Conservation (phyloP, 2,113 vertebrate genomes). For the Girardinichthys multiradiatus region DNA sequence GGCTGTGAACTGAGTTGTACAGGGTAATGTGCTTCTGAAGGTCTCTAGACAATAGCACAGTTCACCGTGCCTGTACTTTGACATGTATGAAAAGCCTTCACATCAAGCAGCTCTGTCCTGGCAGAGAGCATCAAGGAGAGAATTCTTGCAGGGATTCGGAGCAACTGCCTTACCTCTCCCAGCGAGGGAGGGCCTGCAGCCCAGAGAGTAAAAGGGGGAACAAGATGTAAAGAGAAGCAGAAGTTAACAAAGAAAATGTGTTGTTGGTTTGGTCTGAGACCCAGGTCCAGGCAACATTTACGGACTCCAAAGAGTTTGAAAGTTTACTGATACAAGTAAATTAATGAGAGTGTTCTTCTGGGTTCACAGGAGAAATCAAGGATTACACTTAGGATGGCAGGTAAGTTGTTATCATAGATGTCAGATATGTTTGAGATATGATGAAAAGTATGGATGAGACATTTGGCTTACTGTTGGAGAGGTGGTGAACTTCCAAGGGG, state of each 20-base stretch:
- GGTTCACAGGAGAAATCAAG: too few relatives aligned
- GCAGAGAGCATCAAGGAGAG: constrained; percentile 48
- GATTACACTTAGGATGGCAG: too few relatives aligned
- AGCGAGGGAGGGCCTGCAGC: constrained; percentile 25
- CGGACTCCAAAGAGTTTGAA: too few relatives aligned
- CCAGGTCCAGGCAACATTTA: too few relatives aligned
- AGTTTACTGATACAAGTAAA: too few relatives aligned
- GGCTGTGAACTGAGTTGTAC: constrained; percentile 20
- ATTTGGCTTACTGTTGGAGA: too few relatives aligned
- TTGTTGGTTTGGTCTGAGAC: not conserved
- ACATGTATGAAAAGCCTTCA: constrained; percentile 25
- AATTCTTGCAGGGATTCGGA: constrained; percentile 46
- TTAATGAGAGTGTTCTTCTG: too few relatives aligned
- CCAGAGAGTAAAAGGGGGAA: constrained; percentile 20
- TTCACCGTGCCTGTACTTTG: constrained; percentile 10
- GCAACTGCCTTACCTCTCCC: constrained; percentile 39
- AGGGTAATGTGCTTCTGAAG: constrained; percentile 24
- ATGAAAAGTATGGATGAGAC: too few relatives aligned
- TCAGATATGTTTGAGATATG: too few relatives aligned
- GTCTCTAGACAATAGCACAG: constrained; percentile 34
- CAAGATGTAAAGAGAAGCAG: constrained; percentile 41
- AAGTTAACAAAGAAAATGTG: constrained; percentile 20
- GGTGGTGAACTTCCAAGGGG: too few relatives aligned
- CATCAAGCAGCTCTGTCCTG: constrained; percentile 18
- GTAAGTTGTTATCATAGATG: too few relatives aligned